phyloP scores from a whole-genome alignment of 2,797 vertebrate species.

The Bradypodion pumilum region DNA sequence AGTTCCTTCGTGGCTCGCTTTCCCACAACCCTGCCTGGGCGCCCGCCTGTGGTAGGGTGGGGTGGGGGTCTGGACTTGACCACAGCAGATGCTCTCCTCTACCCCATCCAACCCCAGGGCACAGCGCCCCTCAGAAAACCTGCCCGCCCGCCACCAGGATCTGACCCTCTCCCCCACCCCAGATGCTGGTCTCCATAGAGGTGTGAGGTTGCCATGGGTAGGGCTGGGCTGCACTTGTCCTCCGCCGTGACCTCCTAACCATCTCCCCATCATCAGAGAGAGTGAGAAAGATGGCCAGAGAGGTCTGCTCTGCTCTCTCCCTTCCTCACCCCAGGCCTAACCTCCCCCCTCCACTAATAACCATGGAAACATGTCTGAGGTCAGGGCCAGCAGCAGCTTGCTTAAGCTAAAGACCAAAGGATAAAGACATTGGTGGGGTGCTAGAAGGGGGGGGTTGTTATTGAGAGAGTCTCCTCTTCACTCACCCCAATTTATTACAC shows the following conservation, averaged over 20 bases:
- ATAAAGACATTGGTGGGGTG: neutral
- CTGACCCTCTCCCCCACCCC: neutral
- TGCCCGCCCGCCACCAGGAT: neutral
- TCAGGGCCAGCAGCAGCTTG: neutral
- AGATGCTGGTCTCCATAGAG: too few species aligned
- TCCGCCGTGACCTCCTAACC: neutral
- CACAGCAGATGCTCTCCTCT: too few species aligned
- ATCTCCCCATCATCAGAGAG: neutral
- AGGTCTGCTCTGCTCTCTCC: neutral
- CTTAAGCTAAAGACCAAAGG: neutral
- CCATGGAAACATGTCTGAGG: slow-evolving; percentile 10
- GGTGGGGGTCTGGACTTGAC: neutral
- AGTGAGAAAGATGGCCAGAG: neutral
- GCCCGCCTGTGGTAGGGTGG: neutral
- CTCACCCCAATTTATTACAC: neutral
- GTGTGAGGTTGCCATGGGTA: neutral
- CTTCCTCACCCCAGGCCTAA: neutral
- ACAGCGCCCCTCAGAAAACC: neutral
- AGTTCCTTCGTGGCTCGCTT: neutral
- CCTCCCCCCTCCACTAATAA: slow-evolving; percentile 8
- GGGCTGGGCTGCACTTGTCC: neutral
- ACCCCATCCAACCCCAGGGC: too few species aligned
- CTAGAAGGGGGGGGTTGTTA: neutral
- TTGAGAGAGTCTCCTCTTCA: neutral
- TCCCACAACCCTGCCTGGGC: neutral